Conservation (phyloP, 2,888 invertebrate genomes). For the Philhelius pedissequus region DNA sequence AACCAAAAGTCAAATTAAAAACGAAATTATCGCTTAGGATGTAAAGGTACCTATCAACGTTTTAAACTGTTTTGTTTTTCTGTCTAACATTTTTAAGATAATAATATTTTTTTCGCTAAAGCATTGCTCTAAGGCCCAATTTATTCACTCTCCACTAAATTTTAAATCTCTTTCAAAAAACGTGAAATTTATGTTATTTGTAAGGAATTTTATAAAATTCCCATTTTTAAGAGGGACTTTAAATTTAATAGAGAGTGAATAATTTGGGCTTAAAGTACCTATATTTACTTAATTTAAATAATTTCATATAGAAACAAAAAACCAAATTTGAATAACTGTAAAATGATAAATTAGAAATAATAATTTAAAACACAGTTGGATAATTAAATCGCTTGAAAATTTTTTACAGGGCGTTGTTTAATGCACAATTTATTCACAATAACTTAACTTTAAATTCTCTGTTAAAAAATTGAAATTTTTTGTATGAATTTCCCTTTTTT, state of each 20-base stretch:
- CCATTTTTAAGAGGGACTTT: too few species aligned
- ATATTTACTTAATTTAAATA: too few species aligned
- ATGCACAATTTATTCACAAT: neutral
- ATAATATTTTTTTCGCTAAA: slow-evolving; percentile 37
- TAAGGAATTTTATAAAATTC: neutral
- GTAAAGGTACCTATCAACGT: slow-evolving; percentile 37
- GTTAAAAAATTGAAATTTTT: too few species aligned
- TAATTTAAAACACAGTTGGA: slow-evolving; percentile 26
- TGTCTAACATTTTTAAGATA: slow-evolving; percentile 10
- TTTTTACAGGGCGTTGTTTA: neutral
- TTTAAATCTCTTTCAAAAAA: too few species aligned
- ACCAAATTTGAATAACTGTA: neutral
- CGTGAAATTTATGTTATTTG: too few species aligned
- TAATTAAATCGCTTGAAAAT: slow-evolving; percentile 54
- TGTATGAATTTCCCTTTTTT: too few species aligned
- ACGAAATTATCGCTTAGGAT: slow-evolving; percentile 61
- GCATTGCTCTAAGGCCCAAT: too few species aligned
- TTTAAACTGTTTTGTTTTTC: neutral
- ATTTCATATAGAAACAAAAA: too few species aligned
- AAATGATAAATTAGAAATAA: neutral
- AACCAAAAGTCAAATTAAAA: slow-evolving; percentile 59
- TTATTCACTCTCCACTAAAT: too few species aligned
- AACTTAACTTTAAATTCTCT: neutral
- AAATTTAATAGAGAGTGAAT: too few species aligned
- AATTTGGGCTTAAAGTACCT: too few species aligned